Evolutionary conservation across 35 echinoderm and acorn worm genomes (phyloP), one percentile per base, ranked within the genome.

Genomic region (Holothuria glaberrima): DNA sequence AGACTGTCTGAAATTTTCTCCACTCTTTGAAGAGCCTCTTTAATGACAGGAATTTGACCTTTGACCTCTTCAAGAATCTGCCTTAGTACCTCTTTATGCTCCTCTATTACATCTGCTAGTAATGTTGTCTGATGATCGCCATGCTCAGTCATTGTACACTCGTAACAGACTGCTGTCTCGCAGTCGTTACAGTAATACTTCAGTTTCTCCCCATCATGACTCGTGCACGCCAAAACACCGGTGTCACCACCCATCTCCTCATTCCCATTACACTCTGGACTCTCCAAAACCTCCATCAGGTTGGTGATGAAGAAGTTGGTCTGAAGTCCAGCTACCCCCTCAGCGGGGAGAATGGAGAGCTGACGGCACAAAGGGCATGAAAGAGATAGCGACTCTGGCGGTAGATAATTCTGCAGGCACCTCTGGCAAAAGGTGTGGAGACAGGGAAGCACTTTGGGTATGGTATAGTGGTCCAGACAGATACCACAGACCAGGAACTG

Each of bases 341-440:
- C 90, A 22, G 87, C 91, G 1, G 95, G 95, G 29, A 98, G 87
- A n/a, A 98, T 98, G 62, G 95, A 94, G 52, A 92, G 92, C 75
- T 98, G 95, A 19, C 95, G 86, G 83, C 95, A 98, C 71, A 98
- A 50, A 29, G 95, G 95, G 66, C 95, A 98, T 24, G 95, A 92
- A 27, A 98, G 71, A 1, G 95, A 90, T 30, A 98, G 66, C 9
- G 92, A 94, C 38, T 98, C 92, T 0, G 95, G 89, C 21, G 95
- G 95, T 36, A 98, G 90, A 80, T 98, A 98, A 62, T 98, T 98
- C 58, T 94, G 90, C 36, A 98, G 90, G 86, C 95, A 98, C 90
- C 91, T 94, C 88, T 98, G 95, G 91, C 95, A 98, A 78, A 98
- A 98, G 14, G 95, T 98, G 82, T 98, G 95, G 34, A 98, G 92